phyloP scores from a whole-genome alignment of 1,140 invertebrate genomes.

The Nixonia krombeini region DNA sequence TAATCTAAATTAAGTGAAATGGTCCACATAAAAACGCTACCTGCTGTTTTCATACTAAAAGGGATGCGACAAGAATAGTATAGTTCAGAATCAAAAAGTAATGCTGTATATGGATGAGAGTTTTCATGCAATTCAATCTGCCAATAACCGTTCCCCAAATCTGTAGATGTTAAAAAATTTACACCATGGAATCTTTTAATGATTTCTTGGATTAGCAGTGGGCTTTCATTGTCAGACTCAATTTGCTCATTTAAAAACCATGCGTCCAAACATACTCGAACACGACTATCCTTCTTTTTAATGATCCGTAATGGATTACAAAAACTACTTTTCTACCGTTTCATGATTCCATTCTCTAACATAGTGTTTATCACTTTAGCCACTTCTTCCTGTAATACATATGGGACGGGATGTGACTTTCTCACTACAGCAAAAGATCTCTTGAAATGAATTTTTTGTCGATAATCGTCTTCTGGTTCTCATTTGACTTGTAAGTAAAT shows the following conservation, averaged over 20 bases:
- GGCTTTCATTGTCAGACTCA: slow-evolving; percentile 22
- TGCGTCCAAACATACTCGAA: slow-evolving; percentile 58
- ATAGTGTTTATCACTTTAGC: too few relatives aligned
- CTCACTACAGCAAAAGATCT: too few relatives aligned
- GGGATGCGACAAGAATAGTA: slow-evolving; percentile 52
- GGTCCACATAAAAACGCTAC: too few relatives aligned
- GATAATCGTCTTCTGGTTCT: too few relatives aligned
- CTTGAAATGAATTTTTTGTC: too few relatives aligned
- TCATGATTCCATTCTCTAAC: too few relatives aligned
- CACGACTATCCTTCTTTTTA: slow-evolving; percentile 41
- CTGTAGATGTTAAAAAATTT: slow-evolving; percentile 42
- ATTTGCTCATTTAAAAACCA: slow-evolving; percentile 47
- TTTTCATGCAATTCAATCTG: slow-evolving; percentile 48
- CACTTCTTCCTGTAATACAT: too few relatives aligned
- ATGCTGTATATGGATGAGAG: slow-evolving; percentile 51
- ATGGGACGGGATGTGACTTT: too few relatives aligned
- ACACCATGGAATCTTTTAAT: not conserved
- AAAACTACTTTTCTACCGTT: too few relatives aligned
- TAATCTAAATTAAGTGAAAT: too few relatives aligned
- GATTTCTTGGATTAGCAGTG: slow-evolving; percentile 20
- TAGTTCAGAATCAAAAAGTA: slow-evolving; percentile 45
- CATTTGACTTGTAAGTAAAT: too few relatives aligned
- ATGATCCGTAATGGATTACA: slow-evolving; percentile 56
- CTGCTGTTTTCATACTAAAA: slow-evolving; percentile 54
- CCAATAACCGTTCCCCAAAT: slow-evolving; percentile 56